Evolutionary conservation across 2,113 vertebrate genomes (phyloP), one percentile per base, ranked within the genome.

Genomic region (Cyprinodon variegatus): DNA sequence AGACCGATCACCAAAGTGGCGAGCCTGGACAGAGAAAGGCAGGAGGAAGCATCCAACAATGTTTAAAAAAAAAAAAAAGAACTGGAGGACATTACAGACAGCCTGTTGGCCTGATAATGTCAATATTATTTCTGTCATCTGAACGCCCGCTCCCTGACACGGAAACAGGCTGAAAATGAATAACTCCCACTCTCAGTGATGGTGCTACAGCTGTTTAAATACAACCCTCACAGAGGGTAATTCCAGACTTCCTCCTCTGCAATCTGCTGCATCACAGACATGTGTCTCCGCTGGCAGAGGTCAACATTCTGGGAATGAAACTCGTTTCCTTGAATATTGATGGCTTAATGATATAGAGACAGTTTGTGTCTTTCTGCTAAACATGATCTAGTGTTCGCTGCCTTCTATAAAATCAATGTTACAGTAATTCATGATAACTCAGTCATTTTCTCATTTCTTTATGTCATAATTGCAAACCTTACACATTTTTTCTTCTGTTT

Each of bases 21-120:
- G 46, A 90, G 12, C 43, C 36, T 50, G 43, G 77, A 77, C 75
- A 63, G 64, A 29, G 61, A 68, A 37, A 68, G 62, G 65, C 74
- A 0, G 38, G 45, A 50, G 45, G 72, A 17, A 46, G 7, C 15
- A 72, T 59, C 50, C 37, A 65, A 78, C 4, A 20, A 72, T 36
- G 46, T 75, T 4, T 57, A 57, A 9, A 57, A 57, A 57, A 57
- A 57, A 57, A 57, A 29, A 29, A 29, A 29, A 29, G 46, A 48
- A 60, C 15, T 62, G 81, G 61, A 82, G 68, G 64, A 59, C 39
- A 9, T 83, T 80, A 74, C 74, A 86, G 84, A 78, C 81, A 80
- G 66, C 70, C 82, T 63, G 79, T 75, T 60, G 84, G 81, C 75
- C 87, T 79, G 79, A 86, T 88, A 85, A 73, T 29, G 82, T 83